phyloP scores from a whole-genome alignment of 2,888 invertebrate genomes.

The Hymenopus coronatus region DNA sequence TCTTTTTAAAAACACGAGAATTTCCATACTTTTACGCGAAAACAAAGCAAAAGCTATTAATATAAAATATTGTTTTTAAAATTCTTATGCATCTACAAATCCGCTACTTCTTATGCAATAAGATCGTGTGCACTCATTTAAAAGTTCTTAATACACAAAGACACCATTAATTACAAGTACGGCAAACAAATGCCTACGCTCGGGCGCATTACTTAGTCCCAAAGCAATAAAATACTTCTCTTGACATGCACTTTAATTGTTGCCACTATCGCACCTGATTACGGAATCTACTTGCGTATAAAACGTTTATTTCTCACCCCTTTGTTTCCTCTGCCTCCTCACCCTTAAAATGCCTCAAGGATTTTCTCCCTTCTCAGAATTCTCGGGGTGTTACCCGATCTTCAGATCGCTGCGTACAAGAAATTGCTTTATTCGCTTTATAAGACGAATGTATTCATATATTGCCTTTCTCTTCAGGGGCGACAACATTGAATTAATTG shows the following conservation, averaged over 20 bases:
- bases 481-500: conserved; percentile 18
- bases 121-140: no score
- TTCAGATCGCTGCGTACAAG: not conserved
- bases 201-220: no score
- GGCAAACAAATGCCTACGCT: no score
- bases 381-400: not conserved
- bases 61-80: no score
- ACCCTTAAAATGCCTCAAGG: not conserved
- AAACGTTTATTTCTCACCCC: not conserved
- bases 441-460: conserved; percentile 16
- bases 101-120: no score
- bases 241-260: not conserved
- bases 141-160: no score
- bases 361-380: not conserved
- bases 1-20: no score
- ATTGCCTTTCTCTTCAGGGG: conserved; percentile 2
- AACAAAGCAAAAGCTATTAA: no score
- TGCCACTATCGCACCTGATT: not conserved
- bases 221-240: not conserved
- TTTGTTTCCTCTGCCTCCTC: not conserved
- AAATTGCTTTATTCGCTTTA: conserved; percentile 5
- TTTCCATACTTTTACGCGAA: no score
- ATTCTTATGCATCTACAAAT: no score
- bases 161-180: no score
- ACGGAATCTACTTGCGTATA: not conserved